Evolutionary conservation across 2,888 invertebrate genomes (phyloP).

Genomic region (Phytoseiulus persimilis): DNA sequence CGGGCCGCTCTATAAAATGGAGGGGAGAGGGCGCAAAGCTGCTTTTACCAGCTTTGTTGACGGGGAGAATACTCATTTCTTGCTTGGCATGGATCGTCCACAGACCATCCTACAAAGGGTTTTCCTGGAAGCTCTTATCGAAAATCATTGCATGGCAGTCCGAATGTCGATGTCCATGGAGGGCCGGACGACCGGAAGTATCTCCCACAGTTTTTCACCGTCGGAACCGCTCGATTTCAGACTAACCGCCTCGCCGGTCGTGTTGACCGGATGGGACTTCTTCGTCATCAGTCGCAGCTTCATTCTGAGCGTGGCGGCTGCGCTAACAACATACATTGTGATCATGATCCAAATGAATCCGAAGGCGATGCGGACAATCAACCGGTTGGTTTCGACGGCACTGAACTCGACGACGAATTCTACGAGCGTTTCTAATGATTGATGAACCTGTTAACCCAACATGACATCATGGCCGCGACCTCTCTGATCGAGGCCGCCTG

Average conservation of each 20-base stretch:
- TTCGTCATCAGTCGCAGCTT: constrained; percentile 46
- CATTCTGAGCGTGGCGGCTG: constrained; percentile 45
- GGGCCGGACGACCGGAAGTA: too few relatives aligned
- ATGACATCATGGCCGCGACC: background rate
- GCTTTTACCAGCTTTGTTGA: too few relatives aligned
- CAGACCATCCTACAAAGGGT: too few relatives aligned
- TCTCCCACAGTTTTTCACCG: too few relatives aligned
- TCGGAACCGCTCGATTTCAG: background rate
- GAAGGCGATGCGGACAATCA: constrained; percentile 44
- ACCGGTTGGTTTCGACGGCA: constrained; percentile 42
- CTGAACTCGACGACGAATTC: constrained; percentile 18
- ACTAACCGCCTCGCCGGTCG: constrained; percentile 42
- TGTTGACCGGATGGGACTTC: constrained; percentile 46
- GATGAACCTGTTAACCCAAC: background rate
- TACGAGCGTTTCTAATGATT: background rate
- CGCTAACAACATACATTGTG: constrained; percentile 45
- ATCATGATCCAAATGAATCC: constrained; percentile 46
- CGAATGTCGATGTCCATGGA: too few relatives aligned
- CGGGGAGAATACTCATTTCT: too few relatives aligned
- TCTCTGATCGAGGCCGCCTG: too few relatives aligned
- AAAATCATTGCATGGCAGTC: too few relatives aligned
- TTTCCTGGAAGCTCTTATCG: too few relatives aligned
- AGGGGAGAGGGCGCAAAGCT: too few relatives aligned
- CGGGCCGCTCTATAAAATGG: too few relatives aligned
- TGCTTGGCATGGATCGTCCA: too few relatives aligned